Base-by-base conservation (phyloP, 1,140 invertebrate genomes). In the Drosophila melanogaster region DNA sequence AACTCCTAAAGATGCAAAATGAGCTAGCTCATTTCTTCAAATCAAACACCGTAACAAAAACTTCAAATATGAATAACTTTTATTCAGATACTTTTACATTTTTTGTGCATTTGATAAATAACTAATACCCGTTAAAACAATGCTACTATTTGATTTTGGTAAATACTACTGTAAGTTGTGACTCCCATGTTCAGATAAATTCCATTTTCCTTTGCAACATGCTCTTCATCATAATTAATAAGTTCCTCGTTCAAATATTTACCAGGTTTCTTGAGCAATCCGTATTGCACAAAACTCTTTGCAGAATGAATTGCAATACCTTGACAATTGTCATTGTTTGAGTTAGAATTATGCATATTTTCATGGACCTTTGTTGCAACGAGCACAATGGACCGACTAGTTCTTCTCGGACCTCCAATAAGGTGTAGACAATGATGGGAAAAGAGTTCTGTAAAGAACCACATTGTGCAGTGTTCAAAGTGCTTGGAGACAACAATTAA, bases 401-500 rank as follows among this genome's bases (percentile, higher is more conserved):
- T 70, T 69, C 65, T 71, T 70, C 64, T 69, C 53, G 67, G 67
- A 70, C 65, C 54, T 66, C 54, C 72, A 76, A 76, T 76, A 76
- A 71, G 67, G 61, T 57, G 60, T 54, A 66, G 72, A 76, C 72
- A 76, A 76, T 76, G 71, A 76, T 76, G 72, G 61, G 72, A 76
- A 76, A 56, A 55, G 33, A 44, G 71, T 50, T 38, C 69, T 51
- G 47, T 72, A 50, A 35, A 73, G 56, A 43, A 64, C 71, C 30
- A 67, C 73, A 77, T 85, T 85, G 81, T 85, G 81, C 78, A 87
- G 77, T 61, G 73, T 65, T 69, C 72, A 56, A 75, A 75, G 61
- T 75, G 65, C 65, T 54, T 51, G 62, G 62, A 62, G 77, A 62
- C 81, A 76, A 75, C 84, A 90, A 90, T 87, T 87, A 87, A 87